Conservation (phyloP, 2,797 vertebrate genomes). For the Limnodromus scolopaceus region DNA sequence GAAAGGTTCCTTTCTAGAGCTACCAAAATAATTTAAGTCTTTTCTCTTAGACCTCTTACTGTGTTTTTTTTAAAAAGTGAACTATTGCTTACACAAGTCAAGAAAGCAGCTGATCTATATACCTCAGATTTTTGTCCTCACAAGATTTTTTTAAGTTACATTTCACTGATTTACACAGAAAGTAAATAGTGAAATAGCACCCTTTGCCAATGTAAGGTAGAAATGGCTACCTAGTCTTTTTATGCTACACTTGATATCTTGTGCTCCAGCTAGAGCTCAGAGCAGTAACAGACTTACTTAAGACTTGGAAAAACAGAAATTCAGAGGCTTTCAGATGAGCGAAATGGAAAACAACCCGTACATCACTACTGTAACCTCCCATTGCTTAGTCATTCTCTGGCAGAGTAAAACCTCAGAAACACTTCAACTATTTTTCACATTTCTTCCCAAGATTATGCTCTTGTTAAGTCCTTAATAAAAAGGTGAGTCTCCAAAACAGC, state of each 20-base stretch:
- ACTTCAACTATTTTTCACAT: constrained; percentile 55
- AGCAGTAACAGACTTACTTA: not conserved
- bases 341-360: constrained; percentile 23
- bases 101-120: not conserved
- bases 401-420: constrained; percentile 44
- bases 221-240: not conserved
- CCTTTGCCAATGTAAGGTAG: not conserved
- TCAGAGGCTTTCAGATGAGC: constrained; percentile 19
- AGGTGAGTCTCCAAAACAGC: not conserved
- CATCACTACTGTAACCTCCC: constrained; percentile 48
- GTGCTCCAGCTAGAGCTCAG: not conserved
- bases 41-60: not conserved
- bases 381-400: constrained; percentile 59
- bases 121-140: not conserved
- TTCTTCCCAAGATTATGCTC: constrained; percentile 21
- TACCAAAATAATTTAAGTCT: not conserved
- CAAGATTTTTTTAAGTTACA: not conserved
- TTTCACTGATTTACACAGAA: not conserved
- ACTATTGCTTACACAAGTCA: not conserved
- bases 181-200: not conserved
- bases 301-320: not conserved
- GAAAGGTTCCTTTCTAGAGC: not conserved
- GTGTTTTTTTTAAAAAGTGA: not conserved
- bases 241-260: not conserved
- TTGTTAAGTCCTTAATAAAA: not conserved